Conservation (phyloP, 1,140 invertebrate species). For the Chymomyza costata region DNA sequence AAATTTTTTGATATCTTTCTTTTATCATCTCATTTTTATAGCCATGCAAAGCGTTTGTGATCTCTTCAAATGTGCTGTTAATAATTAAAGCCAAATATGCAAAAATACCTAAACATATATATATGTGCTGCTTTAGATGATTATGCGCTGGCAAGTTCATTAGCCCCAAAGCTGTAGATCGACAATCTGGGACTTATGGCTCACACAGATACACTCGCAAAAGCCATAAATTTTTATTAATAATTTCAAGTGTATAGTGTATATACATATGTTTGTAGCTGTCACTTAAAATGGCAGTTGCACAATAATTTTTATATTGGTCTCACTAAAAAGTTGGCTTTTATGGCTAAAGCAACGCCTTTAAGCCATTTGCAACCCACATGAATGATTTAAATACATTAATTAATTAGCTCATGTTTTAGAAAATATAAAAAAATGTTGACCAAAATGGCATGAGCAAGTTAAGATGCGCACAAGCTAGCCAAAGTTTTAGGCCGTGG, state of each 20-base stretch:
- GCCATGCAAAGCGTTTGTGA: conserved; percentile 11
- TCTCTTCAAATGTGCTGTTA: conserved; percentile 11
- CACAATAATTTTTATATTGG: conserved; percentile 34
- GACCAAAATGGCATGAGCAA: conserved; percentile 11
- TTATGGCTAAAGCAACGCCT: conserved; percentile 42
- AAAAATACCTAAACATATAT: conserved; percentile 25
- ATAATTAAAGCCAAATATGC: conserved; percentile 32
- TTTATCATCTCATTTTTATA: conserved; percentile 1
- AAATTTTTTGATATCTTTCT: conserved; percentile 1
- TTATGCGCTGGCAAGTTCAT: conserved; percentile 40
- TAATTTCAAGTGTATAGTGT: conserved; percentile 11
- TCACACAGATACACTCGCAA: no score
- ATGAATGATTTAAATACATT: conserved; percentile 34
- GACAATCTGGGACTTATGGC: no score
- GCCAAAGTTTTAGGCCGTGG: conserved; percentile 20
- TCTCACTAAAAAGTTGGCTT: conserved; percentile 21
- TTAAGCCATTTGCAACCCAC: conserved; percentile 34
- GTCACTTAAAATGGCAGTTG: conserved; percentile 27
- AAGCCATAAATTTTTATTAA: no score
- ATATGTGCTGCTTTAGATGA: conserved; percentile 1
- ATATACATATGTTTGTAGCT: conserved; percentile 3
- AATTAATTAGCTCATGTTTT: conserved; percentile 46
- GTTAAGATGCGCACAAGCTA: conserved; percentile 1
- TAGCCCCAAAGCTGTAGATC: conserved; percentile 16
- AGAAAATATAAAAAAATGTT: conserved; percentile 15